Base-by-base conservation (phyloP, 2,888 invertebrate species). In the Eupithecia subfuscata region DNA sequence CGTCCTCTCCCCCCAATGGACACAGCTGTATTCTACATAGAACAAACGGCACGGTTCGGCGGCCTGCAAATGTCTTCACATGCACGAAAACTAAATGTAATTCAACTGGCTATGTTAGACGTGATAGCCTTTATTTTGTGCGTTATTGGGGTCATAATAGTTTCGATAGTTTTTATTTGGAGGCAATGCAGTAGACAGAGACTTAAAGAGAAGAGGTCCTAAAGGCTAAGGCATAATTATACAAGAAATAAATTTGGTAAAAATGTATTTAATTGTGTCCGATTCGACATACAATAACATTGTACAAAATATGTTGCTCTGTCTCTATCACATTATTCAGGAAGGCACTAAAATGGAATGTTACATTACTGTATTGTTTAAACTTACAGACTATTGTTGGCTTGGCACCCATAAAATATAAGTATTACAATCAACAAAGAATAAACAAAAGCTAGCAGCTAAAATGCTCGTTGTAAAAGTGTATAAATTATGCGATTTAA, bases 241-340 rank as follows among this genome's bases (percentile, higher is more conserved):
- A 16, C 30, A 56, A 22, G 22, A 56, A 22, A 12, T 22, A n/a
- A 45, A n/a, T 16, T 16, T 5, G 4, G 1, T 16, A 25, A 25
- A 34, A 40, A 22, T n/a, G 8, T 67, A 22, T 40, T 37, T 68
- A 60, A 91, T 89, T 91, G 83, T 86, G 84, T 85, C 86, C 82
- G 83, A 87, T 88, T 85, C 82, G 91, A 91, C 90, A 87, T 87
- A 87, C 84, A 90, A 87, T 86, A 86, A 86, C 75, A 82, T 84
- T 86, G 84, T 89, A 90, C 86, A 91, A 91, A 64, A 89, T 89
- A 88, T 87, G 88, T 86, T 85, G 86, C 87, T 85, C 25, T 25
- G 16, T 83, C 75, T 79, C 79, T 88, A 89, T 89, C 87, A 87
- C 87, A 87, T 85, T 80, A 70, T 75, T 81, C 43, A 43, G 65